These are phyloP conservation scores for Troides oblongomaculatus DNA, from an alignment of 2,888 invertebrate species.

Conservation along the genomic window DNA sequence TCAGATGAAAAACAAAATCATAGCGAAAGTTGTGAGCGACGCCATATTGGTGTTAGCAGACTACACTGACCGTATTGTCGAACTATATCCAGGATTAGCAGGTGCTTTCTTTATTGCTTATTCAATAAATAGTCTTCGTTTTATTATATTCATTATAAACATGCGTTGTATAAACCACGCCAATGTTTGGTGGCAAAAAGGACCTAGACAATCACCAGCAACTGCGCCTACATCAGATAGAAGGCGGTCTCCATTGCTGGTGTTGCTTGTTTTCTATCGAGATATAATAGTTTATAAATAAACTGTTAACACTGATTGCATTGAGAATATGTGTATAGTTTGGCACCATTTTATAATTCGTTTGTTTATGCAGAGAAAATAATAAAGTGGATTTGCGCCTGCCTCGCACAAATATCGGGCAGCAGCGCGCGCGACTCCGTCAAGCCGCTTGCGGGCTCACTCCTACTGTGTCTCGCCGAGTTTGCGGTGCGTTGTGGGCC, in stretches of 20 bases:
- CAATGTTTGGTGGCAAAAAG: no score
- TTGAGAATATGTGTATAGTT: no score
- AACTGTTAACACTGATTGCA: no score
- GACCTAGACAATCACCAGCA: no score
- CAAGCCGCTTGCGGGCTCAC: conserved; percentile 87
- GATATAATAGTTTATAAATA: no score
- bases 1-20: conserved; percentile 88
- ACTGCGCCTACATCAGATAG: no score
- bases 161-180: no score
- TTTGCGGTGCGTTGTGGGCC: conserved; percentile 94
- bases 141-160: no score
- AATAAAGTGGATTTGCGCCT: conserved; percentile 78
- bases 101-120: conserved; percentile 48
- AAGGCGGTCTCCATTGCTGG: no score
- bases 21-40: conserved; percentile 92
- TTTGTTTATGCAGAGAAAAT: conserved; percentile 67
- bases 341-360: no score
- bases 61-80: conserved; percentile 86
- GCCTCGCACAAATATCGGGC: conserved; percentile 70
- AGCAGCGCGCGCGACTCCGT: conserved; percentile 80
- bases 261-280: no score
- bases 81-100: conserved; percentile 85
- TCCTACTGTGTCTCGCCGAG: conserved; percentile 94
- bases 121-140: neutral
- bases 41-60: conserved; percentile 88